Evolutionary conservation across 30 jellyfish, hydroid and myxozoan species (phyloP), one percentile per base, ranked within the genome.

Genomic region (Sanderia malayensis): DNA sequence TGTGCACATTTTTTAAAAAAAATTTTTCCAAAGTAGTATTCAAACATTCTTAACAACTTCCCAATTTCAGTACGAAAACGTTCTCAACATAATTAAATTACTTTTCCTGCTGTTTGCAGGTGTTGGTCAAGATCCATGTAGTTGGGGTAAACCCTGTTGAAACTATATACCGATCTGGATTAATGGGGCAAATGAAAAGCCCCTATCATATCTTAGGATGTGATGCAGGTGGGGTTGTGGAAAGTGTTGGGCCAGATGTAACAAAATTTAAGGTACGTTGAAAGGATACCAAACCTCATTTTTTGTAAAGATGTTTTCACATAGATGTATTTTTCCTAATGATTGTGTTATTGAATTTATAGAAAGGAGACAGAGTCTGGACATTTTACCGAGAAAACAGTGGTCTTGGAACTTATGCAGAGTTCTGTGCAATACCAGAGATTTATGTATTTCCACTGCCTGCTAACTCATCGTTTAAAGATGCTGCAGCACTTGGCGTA

Each of bases 131-230:
- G 41, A 90, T 87, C 10, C 76, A 73, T 45, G 89, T 84, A 1
- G 90, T 85, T 52, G 96, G 96, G 45, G 86, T 87, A 47, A 87
- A 87, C 59, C 96, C 96, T 0, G 94, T 79, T 17, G 96, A 87
- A 27, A 79, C 96, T 8, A 79, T 78, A 71, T 47, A 79, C 63
- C 71, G 96, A 30, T 46, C 72, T 23, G 94, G 94, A 18, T 20
- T 29, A 13, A 64, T 57, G 46, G 89, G 71, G 1, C 28, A 33
- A 28, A 41, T 20, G 18, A 60, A 9, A 13, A 17, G 64, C 20
- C 96, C 96, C 7, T 77, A 63, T 37, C 72, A 58, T 41, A 87
- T 63, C 9, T 89, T 90, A 30, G 94, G 94, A 44, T 61, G 27
- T 44, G 96, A 87, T 67, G 92, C 90, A 20, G 89, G 86, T 24